phyloP scores from a whole-genome alignment of 2,888 invertebrate genomes.

The Phlogophora meticulosa region DNA sequence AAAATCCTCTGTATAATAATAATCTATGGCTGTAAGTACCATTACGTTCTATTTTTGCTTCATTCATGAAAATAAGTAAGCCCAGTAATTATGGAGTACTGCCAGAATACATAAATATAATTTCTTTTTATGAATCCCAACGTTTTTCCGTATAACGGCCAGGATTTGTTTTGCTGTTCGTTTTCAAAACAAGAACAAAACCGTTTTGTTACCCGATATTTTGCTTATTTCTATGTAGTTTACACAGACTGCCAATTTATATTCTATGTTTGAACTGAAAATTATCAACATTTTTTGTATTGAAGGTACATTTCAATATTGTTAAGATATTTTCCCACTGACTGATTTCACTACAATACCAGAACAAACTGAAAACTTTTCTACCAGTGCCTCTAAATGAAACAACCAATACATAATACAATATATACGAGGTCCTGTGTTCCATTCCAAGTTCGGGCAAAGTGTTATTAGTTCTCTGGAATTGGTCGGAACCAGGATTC shows the following conservation, averaged over 20 bases:
- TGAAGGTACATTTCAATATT: no score
- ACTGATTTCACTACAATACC: no score
- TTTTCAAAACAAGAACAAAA: conserved; percentile 32
- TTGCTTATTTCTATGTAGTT: not conserved
- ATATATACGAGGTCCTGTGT: no score
- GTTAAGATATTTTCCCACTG: no score
- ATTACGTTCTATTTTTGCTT: conserved; percentile 43
- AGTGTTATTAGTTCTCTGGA: no score
- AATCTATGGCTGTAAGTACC: conserved; percentile 24
- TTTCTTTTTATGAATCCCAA: conserved; percentile 33
- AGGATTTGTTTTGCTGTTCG: conserved; percentile 35
- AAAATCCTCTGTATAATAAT: conserved; percentile 21
- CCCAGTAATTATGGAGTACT: conserved; percentile 43
- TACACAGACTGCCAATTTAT: not conserved
- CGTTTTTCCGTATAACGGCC: conserved; percentile 24
- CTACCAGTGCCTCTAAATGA: no score
- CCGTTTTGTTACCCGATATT: conserved; percentile 9
- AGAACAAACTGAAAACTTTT: no score
- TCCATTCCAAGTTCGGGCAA: no score
- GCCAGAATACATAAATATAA: conserved; percentile 48
- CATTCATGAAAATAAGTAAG: conserved; percentile 53
- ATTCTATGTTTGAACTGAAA: not conserved
- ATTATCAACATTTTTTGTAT: no score
- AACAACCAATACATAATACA: no score
- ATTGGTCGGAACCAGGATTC: no score